A percentile compares a stretch with the other conserved stretches of the same genome.
phyloP scores from a whole-genome alignment of 2,113 vertebrate genomes.

The Hippocampus abdominalis region DNA sequence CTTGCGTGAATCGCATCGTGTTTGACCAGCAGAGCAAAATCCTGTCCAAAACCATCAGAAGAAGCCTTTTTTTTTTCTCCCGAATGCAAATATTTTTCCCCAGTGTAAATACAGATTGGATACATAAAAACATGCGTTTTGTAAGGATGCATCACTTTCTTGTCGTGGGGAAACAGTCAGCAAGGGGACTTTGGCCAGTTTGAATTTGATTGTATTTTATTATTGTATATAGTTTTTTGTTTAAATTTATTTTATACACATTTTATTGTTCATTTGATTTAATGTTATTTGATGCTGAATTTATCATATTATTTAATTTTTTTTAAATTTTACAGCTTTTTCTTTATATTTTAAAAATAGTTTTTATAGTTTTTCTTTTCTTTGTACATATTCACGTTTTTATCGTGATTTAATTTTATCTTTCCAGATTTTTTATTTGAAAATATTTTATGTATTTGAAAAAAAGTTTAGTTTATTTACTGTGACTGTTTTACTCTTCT shows the following conservation, averaged over 20 bases:
- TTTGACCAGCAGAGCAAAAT: constrained; percentile 3
- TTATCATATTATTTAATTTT: not conserved
- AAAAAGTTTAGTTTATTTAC: too few species aligned
- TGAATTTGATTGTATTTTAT: not conserved
- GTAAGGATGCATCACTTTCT: not conserved
- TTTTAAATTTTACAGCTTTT: not conserved
- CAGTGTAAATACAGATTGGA: not conserved
- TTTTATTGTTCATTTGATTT: too few species aligned
- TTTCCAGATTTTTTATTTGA: not conserved
- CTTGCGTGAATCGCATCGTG: not conserved
- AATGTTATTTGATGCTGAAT: too few species aligned
- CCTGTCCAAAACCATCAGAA: not conserved
- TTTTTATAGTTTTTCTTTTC: not conserved
- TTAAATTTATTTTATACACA: too few species aligned
- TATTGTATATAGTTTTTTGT: not conserved
- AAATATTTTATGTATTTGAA: not conserved
- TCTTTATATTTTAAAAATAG: too few species aligned
- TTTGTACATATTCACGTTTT: not conserved
- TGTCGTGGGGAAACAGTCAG: not conserved
- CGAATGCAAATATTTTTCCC: not conserved
- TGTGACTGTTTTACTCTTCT: too few species aligned
- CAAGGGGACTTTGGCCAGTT: not conserved
- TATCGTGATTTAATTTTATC: not conserved
- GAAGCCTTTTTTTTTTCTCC: not conserved
- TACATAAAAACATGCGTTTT: not conserved